Evolutionary conservation across 2,113 vertebrate genomes (phyloP).

Genomic region (Isurus oxyrinchus): DNA sequence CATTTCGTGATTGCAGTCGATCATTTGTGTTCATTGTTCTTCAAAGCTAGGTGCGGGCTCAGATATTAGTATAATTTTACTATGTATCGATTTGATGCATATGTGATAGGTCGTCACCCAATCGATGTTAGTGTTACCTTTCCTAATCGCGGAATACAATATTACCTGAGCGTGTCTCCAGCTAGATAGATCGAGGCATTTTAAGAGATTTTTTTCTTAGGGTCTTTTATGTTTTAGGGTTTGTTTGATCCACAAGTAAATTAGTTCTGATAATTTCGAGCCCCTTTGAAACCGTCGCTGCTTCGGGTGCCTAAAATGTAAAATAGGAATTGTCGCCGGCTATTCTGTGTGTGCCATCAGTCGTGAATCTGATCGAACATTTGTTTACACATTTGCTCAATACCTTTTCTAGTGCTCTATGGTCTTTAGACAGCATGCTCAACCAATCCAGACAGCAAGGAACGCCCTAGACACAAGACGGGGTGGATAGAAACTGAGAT

Average conservation of each 20-base stretch:
- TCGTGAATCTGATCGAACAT: constrained; percentile 30
- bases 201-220: not conserved
- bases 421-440: constrained; percentile 35
- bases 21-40: constrained; percentile 6
- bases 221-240: not conserved
- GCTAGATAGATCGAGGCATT: not conserved
- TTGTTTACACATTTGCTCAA: constrained; percentile 37
- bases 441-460: constrained; percentile 35
- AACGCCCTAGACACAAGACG: constrained; percentile 37
- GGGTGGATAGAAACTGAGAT: constrained; percentile 36
- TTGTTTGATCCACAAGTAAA: not conserved
- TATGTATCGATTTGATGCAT: constrained; percentile 30
- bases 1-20: not conserved
- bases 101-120: constrained; percentile 21
- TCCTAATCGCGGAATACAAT: not conserved
- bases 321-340: constrained; percentile 18
- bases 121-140: constrained; percentile 27
- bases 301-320: not conserved
- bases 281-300: not conserved
- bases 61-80: constrained; percentile 28
- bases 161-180: constrained; percentile 5
- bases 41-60: not conserved
- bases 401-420: constrained; percentile 36
- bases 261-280: not conserved
- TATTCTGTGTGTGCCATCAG: constrained; percentile 6